Evolutionary conservation across 2,888 invertebrate genomes (phyloP).

Genomic region (Stenoptilia bipunctidactyla): DNA sequence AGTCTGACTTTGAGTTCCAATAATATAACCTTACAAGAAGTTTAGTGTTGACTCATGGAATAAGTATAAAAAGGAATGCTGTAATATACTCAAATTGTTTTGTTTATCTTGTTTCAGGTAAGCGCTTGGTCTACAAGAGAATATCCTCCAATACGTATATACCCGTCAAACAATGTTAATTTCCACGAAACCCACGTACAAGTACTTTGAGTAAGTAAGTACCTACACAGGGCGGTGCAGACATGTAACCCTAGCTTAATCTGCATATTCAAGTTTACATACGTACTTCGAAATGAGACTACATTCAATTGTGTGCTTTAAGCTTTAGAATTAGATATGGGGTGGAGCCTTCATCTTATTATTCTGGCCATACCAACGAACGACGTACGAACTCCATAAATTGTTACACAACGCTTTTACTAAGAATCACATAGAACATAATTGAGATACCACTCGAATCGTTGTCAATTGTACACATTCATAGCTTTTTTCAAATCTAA

Average conservation of each 20-base stretch:
- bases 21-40: too few relatives aligned
- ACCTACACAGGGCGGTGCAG: slow-evolving; percentile 29
- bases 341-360: not conserved
- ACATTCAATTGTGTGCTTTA: not conserved
- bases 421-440: slow-evolving; percentile 4
- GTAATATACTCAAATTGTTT: not conserved
- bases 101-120: not conserved
- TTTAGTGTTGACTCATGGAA: too few relatives aligned
- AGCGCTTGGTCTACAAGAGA: not conserved
- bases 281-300: slow-evolving; percentile 2
- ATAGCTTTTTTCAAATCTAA: slow-evolving; percentile 22
- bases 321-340: not conserved
- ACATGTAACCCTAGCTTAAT: slow-evolving; percentile 55
- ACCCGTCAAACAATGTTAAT: slow-evolving; percentile 51
- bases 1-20: too few relatives aligned
- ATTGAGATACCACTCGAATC: slow-evolving; percentile 6
- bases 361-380: too few relatives aligned
- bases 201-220: slow-evolving; percentile 28
- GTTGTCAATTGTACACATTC: slow-evolving; percentile 16
- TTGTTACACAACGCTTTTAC: too few relatives aligned
- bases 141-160: not conserved
- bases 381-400: too few relatives aligned
- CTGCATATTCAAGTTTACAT: slow-evolving; percentile 39
- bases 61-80: too few relatives aligned
- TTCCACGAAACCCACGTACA: slow-evolving; percentile 37